Base-by-base conservation (phyloP, 1,140 invertebrate species). In the Solen grandis region DNA sequence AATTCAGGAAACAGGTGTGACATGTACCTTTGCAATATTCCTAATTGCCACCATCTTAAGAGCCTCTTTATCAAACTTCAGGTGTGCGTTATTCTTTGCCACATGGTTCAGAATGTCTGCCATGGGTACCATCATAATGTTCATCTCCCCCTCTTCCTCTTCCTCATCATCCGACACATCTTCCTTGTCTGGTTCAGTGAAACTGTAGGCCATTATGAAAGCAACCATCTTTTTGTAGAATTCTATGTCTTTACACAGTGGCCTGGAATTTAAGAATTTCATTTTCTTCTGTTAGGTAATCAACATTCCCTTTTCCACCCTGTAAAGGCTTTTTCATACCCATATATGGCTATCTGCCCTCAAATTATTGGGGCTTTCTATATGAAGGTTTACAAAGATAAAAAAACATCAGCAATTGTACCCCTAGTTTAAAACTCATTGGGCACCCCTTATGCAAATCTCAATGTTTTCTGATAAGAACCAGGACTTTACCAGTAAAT, bases 171-270 rank as follows among this genome's bases (percentile, higher is more conserved):
- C 82, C 25, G 73, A 82, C 13, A 86, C 81, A 14, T 86, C 84
- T n/a, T 79, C 69, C n/a, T 74, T 76, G 22, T 62, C 36, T 41
- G 91, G 89, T 75, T 92, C 91, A 41, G 91, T 92, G 81, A 93
- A 93, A 59, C 92, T 93, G 87, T 93, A 93, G 3, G 92, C 90
- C 92, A 93, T 93, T 0, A 93, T 89, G 86, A 93, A 93, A n/a
- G 92, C 90, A 10, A 92, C 91, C 88, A 92, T 91, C 75, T 87
- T 88, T 60, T 91, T 91, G 83, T 90, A 93, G 35, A 91, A 86
- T 10, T 92, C 87, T 27, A 92, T 46, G 75, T 66, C 68, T 31
- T 85, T 54, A 81, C 86, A 87, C 70, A 73, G 73, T 31, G 60
- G 38, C 55, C 88, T 92, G 75, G 25, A 84, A 81, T 68, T 41